These are phyloP conservation scores for Teleogryllus oceanicus DNA, from an alignment of 2,888 invertebrate species.

Conservation along the genomic window DNA sequence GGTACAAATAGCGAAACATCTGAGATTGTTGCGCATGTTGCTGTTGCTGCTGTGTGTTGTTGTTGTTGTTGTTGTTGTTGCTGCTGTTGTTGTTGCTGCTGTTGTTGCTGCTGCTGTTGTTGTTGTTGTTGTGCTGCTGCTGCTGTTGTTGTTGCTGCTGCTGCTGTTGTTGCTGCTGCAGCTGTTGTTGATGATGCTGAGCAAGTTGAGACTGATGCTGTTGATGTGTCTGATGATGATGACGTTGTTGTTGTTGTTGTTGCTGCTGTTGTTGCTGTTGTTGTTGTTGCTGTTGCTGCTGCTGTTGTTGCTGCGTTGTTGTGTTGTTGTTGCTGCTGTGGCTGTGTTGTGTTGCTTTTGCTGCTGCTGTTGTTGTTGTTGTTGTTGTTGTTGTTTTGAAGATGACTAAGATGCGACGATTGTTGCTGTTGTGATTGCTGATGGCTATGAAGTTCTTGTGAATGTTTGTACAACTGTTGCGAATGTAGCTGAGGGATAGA, in stretches of 20 bases:
- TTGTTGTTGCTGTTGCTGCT: conserved; percentile 19
- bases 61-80: conserved; percentile 27
- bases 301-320: conserved; percentile 19
- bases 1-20: conserved; percentile 4
- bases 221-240: conserved; percentile 20
- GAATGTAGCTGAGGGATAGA: neutral
- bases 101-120: conserved; percentile 20
- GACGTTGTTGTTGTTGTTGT: neutral
- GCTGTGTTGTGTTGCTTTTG: conserved; percentile 38
- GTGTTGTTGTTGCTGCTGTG: conserved; percentile 32
- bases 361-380: neutral
- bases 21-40: neutral
- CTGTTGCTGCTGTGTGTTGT: conserved; percentile 12
- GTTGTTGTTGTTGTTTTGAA: conserved; percentile 34
- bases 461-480: neutral
- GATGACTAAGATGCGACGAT: conserved; percentile 39
- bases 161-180: conserved; percentile 30
- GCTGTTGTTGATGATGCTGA: conserved; percentile 25
- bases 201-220: neutral
- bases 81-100: conserved; percentile 30
- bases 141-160: conserved; percentile 33
- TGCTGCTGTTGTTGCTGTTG: conserved; percentile 24
- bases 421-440: neutral
- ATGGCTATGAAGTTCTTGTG: neutral
- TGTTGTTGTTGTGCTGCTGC: conserved; percentile 32